Conservation (phyloP, 64 coral and sea anemone species). For the Stylophora pistillata region DNA sequence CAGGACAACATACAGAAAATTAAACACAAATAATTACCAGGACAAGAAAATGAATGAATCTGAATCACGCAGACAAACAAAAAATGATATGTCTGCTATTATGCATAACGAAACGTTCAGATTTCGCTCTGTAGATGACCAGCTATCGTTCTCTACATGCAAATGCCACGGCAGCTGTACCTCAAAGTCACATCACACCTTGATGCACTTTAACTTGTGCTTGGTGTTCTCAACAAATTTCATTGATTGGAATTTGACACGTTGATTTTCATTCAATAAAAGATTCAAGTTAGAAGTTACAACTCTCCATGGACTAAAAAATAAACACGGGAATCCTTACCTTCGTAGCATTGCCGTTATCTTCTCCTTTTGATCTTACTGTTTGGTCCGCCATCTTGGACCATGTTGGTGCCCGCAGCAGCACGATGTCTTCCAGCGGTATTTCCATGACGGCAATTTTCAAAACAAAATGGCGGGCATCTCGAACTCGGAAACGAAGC, state of each 20-base stretch:
- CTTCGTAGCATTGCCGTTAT: constrained; percentile 30
- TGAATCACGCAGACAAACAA: too few species aligned
- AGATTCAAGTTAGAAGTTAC: not conserved
- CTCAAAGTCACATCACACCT: too few species aligned
- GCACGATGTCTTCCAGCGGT: constrained; percentile 30
- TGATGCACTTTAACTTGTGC: too few species aligned
- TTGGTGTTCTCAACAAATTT: too few species aligned
- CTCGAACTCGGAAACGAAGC: constrained; percentile 4
- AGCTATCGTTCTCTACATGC: too few species aligned
- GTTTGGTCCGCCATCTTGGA: constrained; percentile 89
- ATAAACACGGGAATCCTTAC: not conserved
- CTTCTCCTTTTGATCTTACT: constrained; percentile 8
- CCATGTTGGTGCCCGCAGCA: constrained; percentile 39
- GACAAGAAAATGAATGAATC: not conserved
- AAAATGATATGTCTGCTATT: too few species aligned
- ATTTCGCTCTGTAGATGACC: too few species aligned
- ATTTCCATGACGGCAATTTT: constrained; percentile 29
- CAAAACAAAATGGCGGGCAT: constrained; percentile 72
- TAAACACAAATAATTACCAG: not conserved
- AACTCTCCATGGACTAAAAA: not conserved
- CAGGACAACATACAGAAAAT: not conserved
- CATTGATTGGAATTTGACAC: too few species aligned
- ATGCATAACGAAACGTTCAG: too few species aligned
- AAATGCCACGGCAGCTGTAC: too few species aligned
- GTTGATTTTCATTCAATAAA: not conserved